A percentile compares a stretch with the other conserved stretches of the same genome.
Conservation (phyloP, 2,113 vertebrate species). For the Lagopus leucura region DNA sequence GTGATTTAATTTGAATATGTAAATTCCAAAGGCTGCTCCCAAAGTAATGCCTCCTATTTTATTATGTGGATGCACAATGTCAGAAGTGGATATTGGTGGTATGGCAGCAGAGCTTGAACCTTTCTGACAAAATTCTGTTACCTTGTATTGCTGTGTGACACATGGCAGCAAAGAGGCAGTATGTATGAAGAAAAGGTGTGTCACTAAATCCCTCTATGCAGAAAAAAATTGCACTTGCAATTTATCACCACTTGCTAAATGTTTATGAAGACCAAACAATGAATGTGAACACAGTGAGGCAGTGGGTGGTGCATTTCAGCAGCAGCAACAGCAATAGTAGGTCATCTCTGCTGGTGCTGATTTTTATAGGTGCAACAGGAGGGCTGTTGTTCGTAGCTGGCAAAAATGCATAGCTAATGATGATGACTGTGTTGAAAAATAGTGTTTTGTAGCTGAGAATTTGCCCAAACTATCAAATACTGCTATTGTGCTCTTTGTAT, state of each 20-base stretch:
- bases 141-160: not conserved
- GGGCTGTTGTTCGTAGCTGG: not conserved
- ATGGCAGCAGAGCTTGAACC: not conserved
- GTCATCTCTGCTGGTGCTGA: not conserved
- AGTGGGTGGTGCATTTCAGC: not conserved
- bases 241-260: not conserved
- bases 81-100: not conserved
- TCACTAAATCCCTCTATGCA: not conserved
- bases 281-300: not conserved
- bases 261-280: not conserved
- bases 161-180: not conserved
- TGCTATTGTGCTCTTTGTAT: not conserved
- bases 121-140: not conserved
- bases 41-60: not conserved
- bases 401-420: not conserved
- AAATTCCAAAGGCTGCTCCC: not conserved
- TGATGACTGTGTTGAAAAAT: not conserved
- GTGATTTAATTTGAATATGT: not conserved
- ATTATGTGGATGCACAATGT: not conserved
- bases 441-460: not conserved
- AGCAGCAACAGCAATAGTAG: not conserved
- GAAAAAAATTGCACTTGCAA: not conserved
- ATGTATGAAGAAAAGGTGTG: not conserved
- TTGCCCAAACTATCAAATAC: not conserved
- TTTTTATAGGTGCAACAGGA: not conserved